These are phyloP conservation scores for Microctonus hyperodae DNA, from an alignment of 2,888 invertebrate genomes.

Conservation along the genomic window DNA sequence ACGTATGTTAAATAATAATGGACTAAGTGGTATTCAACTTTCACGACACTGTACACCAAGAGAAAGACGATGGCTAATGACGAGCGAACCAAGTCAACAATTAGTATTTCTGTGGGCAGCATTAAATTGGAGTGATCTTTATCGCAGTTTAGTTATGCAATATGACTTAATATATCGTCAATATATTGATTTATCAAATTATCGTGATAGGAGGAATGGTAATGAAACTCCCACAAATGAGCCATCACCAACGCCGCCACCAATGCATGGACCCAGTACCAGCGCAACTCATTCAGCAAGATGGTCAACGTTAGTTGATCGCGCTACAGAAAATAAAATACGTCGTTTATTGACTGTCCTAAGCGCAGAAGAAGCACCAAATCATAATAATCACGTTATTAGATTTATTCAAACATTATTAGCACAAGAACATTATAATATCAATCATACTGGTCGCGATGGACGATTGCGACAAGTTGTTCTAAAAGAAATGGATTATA, in stretches of 20 bases:
- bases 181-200: constrained; percentile 64
- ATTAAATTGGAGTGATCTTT: constrained; percentile 64
- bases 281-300: not conserved
- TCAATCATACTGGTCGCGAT: too few relatives aligned
- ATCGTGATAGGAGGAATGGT: constrained; percentile 30
- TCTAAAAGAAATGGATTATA: not conserved
- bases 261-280: not conserved
- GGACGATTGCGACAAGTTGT: not conserved
- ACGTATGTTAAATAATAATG: not conserved
- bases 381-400: not conserved
- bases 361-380: not conserved
- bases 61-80: not conserved
- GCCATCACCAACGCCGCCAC: not conserved
- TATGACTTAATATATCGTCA: constrained; percentile 65
- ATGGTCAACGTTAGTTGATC: not conserved
- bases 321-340: not conserved
- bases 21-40: not conserved
- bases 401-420: not conserved
- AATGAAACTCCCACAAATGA: not conserved
- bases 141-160: constrained; percentile 65
- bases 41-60: not conserved
- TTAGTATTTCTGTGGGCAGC: constrained; percentile 50
- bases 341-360: not conserved
- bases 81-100: not conserved
- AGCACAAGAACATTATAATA: not conserved